These are phyloP conservation scores for Epizoanthus scotinus DNA, from an alignment of 92 coral and sea anemone species.

Conservation along the genomic window DNA sequence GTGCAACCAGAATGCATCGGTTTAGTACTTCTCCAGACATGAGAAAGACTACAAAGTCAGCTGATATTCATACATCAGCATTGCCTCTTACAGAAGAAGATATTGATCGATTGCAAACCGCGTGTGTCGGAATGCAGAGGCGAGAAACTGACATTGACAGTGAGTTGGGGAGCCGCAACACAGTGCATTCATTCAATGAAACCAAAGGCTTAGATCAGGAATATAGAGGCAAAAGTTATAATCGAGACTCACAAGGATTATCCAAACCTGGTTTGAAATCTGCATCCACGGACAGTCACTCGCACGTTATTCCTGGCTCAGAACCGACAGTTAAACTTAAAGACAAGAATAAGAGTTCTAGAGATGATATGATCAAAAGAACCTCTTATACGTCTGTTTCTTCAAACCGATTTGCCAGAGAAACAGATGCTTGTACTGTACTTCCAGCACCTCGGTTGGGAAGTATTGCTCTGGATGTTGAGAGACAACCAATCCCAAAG, in stretches of 20 bases:
- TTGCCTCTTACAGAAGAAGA: constrained; percentile 20
- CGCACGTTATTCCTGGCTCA: background rate
- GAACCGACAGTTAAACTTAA: background rate
- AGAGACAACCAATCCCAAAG: constrained; percentile 10
- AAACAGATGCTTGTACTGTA: background rate
- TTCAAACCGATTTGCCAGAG: background rate
- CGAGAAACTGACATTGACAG: background rate
- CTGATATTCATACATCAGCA: constrained; percentile 4
- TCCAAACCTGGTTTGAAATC: background rate
- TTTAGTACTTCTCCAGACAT: constrained; percentile 24
- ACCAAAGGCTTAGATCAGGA: background rate
- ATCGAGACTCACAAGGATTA: constrained; percentile 1
- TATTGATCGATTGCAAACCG: constrained; percentile 5
- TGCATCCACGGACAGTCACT: background rate
- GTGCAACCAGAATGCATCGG: background rate
- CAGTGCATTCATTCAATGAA: background rate
- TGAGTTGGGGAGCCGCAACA: background rate
- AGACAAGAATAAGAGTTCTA: no score
- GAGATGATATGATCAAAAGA: background rate
- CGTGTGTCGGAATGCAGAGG: background rate
- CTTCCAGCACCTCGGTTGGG: background rate
- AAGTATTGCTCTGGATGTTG: constrained; percentile 10
- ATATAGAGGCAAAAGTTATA: background rate
- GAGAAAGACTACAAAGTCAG: background rate
- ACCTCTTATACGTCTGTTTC: background rate